Evolutionary conservation across 2,888 invertebrate genomes (phyloP), one percentile per base, ranked within the genome.

Genomic region (Bimastos eiseni): DNA sequence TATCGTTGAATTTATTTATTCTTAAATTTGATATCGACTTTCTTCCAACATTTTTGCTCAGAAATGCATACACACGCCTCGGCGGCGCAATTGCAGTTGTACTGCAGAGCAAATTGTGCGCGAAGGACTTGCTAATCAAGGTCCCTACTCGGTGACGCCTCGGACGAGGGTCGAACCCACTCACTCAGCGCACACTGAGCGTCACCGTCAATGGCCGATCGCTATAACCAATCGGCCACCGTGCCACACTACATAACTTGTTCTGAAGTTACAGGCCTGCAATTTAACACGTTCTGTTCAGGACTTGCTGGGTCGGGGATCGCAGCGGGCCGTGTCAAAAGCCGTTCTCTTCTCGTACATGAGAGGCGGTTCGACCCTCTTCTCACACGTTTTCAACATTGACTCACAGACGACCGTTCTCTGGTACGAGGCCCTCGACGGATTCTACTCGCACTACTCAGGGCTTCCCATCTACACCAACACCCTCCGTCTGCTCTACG

Each of bases 321-420:
- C 17, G n/a, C 30, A 70, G 11, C 70, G n/a, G 6, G 44, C 41
- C 5, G 33, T 37, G 44, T 44, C 89, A 11, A 90, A 90, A n/a
- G 88, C 88, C 55, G 33, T 90, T 21, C 5, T 90, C 5, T 88
- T 49, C 37, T 88, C 90, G 15, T 90, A 90, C 90, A 90, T 90
- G 90, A 30, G 90, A 33, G 90, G 90, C 8, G 90, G 90, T 2
- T 90, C 90, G 13, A 90, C 90, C 30, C 89, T 90, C 34, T 49
- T 90, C 49, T 5, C 88, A 8, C 24, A 90, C 34, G 34, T 90
- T 19, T 90, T 90, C 90, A 90, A 90, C 90, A 83, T 49, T 17
- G 89, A 90, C 89, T 89, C 88, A 21, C 2, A 8, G 24, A 30
- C 38, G n/a, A 88, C 41, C 24, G 49, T 90, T 19, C 90, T 90